Percentiles rank a stretch among this genome's conserved stretches.
Evolutionary conservation across 2,888 invertebrate genomes (phyloP).

Genomic region (Lycaena phlaeas): DNA sequence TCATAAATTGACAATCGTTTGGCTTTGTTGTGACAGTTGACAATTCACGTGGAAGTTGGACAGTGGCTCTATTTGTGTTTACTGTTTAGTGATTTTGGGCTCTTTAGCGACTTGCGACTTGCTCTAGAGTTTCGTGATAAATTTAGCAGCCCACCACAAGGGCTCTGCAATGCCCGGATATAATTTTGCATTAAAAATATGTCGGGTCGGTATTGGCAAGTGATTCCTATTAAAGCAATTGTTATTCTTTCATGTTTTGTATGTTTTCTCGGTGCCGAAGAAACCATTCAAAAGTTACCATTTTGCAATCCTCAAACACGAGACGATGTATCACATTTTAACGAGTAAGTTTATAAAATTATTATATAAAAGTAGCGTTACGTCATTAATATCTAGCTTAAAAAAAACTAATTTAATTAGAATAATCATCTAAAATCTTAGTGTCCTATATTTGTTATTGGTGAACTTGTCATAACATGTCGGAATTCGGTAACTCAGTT

Average conservation of each 20-base stretch:
- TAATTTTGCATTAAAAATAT: constrained; percentile 55
- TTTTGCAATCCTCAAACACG: constrained; percentile 58
- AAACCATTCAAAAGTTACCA: constrained; percentile 54
- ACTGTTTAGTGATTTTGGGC: too few relatives aligned
- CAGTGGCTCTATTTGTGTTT: constrained; percentile 20
- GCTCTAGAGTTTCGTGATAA: constrained; percentile 42
- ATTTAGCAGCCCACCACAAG: constrained; percentile 29
- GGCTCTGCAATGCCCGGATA: constrained; percentile 52
- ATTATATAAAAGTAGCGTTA: too few relatives aligned
- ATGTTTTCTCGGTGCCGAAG: constrained; percentile 49
- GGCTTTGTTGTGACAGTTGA: constrained; percentile 15
- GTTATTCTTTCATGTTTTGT: constrained; percentile 47
- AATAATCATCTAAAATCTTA: too few relatives aligned
- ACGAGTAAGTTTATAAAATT: constrained; percentile 44
- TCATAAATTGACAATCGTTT: too few relatives aligned
- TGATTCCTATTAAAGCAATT: constrained; percentile 47
- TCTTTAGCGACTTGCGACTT: constrained; percentile 28
- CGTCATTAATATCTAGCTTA: too few relatives aligned
- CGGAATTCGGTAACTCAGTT: not conserved
- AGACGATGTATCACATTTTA: constrained; percentile 34
- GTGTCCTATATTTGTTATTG: too few relatives aligned
- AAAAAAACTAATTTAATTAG: too few relatives aligned
- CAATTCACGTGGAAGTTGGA: constrained; percentile 31
- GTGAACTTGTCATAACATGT: constrained; percentile 12
- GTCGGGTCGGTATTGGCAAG: constrained; percentile 63